Evolutionary conservation across 2,113 vertebrate genomes (phyloP).

Genomic region (Microtus richardsoni): DNA sequence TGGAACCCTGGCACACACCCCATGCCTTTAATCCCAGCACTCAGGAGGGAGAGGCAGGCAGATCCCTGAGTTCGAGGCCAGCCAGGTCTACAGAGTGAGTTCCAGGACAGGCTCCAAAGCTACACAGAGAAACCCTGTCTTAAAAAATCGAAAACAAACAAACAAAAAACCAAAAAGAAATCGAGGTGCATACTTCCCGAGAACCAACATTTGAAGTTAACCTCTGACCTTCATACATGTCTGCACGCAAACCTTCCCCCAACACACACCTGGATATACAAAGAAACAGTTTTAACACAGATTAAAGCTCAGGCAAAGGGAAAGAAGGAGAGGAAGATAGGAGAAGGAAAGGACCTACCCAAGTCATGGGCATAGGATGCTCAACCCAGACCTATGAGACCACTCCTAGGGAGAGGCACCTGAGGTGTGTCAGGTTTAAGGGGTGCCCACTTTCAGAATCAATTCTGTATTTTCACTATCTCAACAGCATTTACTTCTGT

Average conservation of each 20-base stretch:
- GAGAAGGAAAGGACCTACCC: background rate
- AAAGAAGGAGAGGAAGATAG: background rate
- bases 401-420: background rate
- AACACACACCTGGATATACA: background rate
- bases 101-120: background rate
- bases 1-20: too few species aligned
- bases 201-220: background rate
- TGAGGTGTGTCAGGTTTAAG: background rate
- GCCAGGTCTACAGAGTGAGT: background rate
- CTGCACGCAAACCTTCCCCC: background rate
- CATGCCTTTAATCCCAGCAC: background rate
- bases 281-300: background rate
- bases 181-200: background rate
- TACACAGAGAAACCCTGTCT: too few species aligned
- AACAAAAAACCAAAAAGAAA: background rate
- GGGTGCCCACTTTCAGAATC: rapidly evolving
- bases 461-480: too few species aligned
- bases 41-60: background rate
- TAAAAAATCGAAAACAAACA: too few species aligned
- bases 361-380: background rate
- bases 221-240: background rate
- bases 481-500: background rate
- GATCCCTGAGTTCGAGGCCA: background rate
- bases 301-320: background rate
- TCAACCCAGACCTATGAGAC: background rate